Evolutionary conservation across 2,888 invertebrate species (phyloP).

Genomic region (Smittia sp.): DNA sequence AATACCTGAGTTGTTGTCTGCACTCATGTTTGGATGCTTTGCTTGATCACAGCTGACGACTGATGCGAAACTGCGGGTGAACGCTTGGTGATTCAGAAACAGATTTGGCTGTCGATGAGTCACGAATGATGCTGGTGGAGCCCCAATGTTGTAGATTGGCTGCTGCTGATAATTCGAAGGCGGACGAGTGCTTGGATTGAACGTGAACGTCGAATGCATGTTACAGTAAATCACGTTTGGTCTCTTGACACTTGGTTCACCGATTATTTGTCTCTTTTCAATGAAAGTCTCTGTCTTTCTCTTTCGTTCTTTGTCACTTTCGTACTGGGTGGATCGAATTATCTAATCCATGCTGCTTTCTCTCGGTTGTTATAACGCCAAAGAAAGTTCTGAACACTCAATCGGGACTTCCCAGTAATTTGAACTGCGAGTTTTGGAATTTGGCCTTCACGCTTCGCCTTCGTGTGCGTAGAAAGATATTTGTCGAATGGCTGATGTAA

Average conservation of each 20-base stretch:
- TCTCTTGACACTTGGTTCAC: not conserved
- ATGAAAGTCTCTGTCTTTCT: conserved; percentile 29
- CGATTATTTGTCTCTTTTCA: not conserved
- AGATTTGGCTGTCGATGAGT: conserved; percentile 1
- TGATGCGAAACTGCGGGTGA: conserved; percentile 28
- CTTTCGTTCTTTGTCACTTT: not conserved
- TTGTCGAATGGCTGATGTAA: conserved; percentile 34
- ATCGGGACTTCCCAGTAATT: not conserved
- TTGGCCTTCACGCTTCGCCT: conserved; percentile 24
- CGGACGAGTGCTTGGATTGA: not conserved
- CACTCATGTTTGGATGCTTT: not conserved
- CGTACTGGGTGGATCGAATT: too few relatives aligned
- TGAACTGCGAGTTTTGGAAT: not conserved
- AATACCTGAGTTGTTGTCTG: not conserved
- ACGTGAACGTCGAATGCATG: conserved; percentile 6
- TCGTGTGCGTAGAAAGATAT: conserved; percentile 4
- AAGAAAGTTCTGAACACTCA: conserved; percentile 24
- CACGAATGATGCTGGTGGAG: not conserved
- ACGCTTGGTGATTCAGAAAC: conserved; percentile 16
- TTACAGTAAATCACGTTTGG: too few relatives aligned
- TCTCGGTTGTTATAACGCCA: not conserved
- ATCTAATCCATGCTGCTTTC: conserved; percentile 23
- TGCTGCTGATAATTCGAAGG: not conserved
- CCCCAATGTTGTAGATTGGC: not conserved
- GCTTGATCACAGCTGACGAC: conserved; percentile 23